Conservation (phyloP, 2,888 invertebrate genomes). For the Trichogramma dendrolimi region DNA sequence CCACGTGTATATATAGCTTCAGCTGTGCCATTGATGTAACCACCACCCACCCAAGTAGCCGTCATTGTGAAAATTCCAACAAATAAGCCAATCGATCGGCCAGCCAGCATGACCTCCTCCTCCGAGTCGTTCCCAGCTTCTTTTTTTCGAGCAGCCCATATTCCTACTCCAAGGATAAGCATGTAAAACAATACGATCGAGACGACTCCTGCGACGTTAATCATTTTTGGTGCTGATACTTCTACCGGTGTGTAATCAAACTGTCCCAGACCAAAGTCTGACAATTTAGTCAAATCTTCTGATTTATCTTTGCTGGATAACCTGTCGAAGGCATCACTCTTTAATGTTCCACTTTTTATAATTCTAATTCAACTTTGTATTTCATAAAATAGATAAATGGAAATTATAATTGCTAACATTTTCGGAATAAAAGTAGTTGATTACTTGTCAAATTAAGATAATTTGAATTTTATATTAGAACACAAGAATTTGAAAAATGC, state of each 20-base stretch:
- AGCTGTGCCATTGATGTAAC: conserved; percentile 98
- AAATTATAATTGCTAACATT: not conserved
- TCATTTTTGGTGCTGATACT: conserved; percentile 61
- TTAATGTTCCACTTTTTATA: not conserved
- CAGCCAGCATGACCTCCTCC: conserved; percentile 98
- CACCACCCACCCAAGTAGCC: conserved; percentile 99
- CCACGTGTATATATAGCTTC: conserved; percentile 93
- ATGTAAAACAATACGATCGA: conserved; percentile 95
- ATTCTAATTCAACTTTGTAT: not conserved
- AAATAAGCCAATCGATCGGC: conserved; percentile 92
- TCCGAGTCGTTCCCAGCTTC: conserved; percentile 82
- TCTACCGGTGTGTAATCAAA: conserved; percentile 48
- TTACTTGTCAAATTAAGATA: not conserved
- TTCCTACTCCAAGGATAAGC: conserved; percentile 90
- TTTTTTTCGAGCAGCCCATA: conserved; percentile 96
- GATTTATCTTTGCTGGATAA: conserved; percentile 46
- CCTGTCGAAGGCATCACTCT: conserved; percentile 32
- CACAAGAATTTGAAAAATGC: not conserved
- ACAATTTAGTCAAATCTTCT: conserved; percentile 45
- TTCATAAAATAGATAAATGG: not conserved
- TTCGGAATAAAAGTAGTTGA: not conserved
- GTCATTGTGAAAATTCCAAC: conserved; percentile 99
- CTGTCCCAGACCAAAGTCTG: conserved; percentile 46
- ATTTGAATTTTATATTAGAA: not conserved
- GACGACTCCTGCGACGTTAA: conserved; percentile 87